A percentile compares a stretch with the other conserved stretches of the same genome.
Conservation (phyloP, 2,797 vertebrate species). For the Synanceia verrucosa region DNA sequence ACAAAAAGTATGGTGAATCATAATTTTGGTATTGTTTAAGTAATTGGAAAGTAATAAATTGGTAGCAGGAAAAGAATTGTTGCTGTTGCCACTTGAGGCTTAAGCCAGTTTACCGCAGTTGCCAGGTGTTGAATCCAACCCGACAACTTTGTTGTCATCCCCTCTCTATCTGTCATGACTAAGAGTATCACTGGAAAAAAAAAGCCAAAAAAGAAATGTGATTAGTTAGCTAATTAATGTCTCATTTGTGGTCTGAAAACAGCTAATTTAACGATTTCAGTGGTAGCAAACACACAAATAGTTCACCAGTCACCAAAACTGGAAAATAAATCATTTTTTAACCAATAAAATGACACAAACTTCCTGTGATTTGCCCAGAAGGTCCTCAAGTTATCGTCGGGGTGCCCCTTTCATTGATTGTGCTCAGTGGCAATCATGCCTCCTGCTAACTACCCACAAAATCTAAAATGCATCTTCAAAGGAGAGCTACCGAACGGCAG, state of each 20-base stretch:
- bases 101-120: no score
- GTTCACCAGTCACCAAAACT: background rate
- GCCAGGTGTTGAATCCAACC: no score
- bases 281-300: background rate
- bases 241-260: background rate
- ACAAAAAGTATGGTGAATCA: no score
- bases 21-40: no score
- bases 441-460: background rate
- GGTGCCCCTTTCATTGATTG: background rate
- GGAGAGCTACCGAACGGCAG: conserved; percentile 1
- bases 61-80: background rate
- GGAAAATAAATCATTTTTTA: background rate
- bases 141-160: no score
- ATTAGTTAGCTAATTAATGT: background rate
- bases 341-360: background rate
- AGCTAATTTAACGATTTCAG: background rate
- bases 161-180: no score
- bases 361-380: background rate
- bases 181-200: no score
- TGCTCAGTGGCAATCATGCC: background rate
- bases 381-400: background rate
- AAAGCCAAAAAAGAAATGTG: no score
- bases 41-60: no score
- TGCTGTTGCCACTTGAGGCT: no score
- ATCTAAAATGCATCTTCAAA: background rate